Evolutionary conservation across 2,113 vertebrate genomes (phyloP).

Genomic region (Capricornis sumatraensis): DNA sequence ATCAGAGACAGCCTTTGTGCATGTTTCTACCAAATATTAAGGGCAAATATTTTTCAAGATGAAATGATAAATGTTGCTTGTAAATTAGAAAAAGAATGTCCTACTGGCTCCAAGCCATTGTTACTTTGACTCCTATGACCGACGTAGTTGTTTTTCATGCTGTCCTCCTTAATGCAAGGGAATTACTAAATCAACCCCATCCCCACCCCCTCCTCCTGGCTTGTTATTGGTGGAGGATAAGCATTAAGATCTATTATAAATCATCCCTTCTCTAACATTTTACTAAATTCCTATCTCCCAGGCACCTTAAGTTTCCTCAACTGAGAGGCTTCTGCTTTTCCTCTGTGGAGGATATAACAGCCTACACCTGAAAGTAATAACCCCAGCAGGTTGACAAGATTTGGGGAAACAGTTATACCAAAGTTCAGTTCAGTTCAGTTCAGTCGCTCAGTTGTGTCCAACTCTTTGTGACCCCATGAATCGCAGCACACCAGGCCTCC

Average conservation of each 20-base stretch:
- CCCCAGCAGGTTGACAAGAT: background rate
- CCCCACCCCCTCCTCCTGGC: background rate
- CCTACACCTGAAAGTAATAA: background rate
- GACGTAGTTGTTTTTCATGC: background rate
- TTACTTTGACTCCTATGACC: background rate
- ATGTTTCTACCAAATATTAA: background rate
- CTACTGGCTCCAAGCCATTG: background rate
- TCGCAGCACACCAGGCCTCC: too few species aligned
- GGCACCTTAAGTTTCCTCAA: background rate
- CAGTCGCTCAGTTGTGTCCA: too few species aligned
- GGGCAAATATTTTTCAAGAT: slow-evolving; percentile 28
- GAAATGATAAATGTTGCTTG: slow-evolving; percentile 3
- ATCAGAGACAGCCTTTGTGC: background rate
- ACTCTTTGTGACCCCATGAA: too few species aligned
- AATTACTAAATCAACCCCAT: background rate
- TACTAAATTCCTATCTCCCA: background rate
- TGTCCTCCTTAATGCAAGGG: background rate
- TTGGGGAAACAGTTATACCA: background rate
- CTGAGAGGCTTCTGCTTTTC: background rate
- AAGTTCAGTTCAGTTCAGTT: background rate
- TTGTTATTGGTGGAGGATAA: background rate
- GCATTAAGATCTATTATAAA: background rate
- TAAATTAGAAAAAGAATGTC: background rate
- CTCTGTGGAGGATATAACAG: background rate
- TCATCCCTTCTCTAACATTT: background rate